Evolutionary conservation across 2,113 vertebrate species (phyloP), one percentile per base, ranked within the genome.

Genomic region (Lycocorax pyrrhopterus): DNA sequence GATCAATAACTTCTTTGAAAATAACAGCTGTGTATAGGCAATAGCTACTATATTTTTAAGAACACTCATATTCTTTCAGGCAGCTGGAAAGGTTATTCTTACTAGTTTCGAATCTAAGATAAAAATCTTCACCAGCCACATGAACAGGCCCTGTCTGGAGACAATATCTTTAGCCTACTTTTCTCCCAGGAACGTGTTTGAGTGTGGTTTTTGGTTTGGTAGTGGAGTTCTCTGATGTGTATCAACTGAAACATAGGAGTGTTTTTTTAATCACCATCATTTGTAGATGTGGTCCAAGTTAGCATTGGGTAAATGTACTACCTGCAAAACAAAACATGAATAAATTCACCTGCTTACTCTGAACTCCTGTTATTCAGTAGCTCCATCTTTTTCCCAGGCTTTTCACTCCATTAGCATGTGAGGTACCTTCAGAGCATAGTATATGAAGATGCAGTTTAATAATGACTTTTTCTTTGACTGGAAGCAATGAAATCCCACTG

Each of bases 261-360:
- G 78, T 68, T 83, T 88, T 89, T 91, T 96, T 96, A 89, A 96
- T 93, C 95, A 93, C 53, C 71, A 46, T 84, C 92, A 95, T 89
- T 96, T 96, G 94, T 94, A 96, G 93, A 96, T 96, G 94, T 78
- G 94, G 94, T 96, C 90, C 94, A 94, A 96, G 90, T 95, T 96
- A 97, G 79, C 76, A 81, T 0, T 60, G 62, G 37, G 49, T 87
- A 84, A 94, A 89, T 73, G 76, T 52, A 69, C 78, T 91, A 90
- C 88, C 86, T 90, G 76, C 63, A 81, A 82, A 72, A 47, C 0
- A 0, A 95, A 95, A 90, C 89, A 94, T 78, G 83, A 96, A 95
- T 97, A 97, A 92, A 96, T 93, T 96, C 96, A 96, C 94, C 93
- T 97, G 94, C 71, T 94, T 90, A 13, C 41, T 67, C 52, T 64